A percentile compares a stretch with the other conserved stretches of the same genome.
phyloP scores from a whole-genome alignment of 2,113 vertebrate species.

The Ceyx margarethae region DNA sequence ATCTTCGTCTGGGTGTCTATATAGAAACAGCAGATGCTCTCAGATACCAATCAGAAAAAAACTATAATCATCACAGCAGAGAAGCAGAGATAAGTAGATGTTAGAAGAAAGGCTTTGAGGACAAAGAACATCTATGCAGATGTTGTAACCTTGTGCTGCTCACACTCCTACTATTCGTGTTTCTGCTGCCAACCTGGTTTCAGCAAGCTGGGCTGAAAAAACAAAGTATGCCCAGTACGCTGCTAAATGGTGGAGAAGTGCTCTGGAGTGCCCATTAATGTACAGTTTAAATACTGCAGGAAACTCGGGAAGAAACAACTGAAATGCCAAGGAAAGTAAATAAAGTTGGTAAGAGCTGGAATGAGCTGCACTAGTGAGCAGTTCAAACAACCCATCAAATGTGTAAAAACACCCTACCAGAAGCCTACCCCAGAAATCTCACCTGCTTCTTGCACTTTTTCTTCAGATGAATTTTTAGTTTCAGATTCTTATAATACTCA shows the following conservation, averaged over 20 bases:
- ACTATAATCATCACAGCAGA: not conserved
- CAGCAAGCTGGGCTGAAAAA: not conserved
- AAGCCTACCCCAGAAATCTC: not conserved
- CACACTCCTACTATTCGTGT: not conserved
- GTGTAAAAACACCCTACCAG: not conserved
- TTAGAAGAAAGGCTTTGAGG: not conserved
- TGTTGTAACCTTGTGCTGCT: too few species aligned
- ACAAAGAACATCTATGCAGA: not conserved
- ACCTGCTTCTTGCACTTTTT: not conserved
- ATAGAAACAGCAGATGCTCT: not conserved
- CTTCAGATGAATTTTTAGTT: not conserved
- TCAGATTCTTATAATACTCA: not conserved
- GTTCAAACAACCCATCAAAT: not conserved
- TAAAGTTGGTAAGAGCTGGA: not conserved
- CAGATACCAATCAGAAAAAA: not conserved
- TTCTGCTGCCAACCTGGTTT: not conserved
- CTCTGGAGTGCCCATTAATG: not conserved
- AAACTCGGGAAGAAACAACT: not conserved
- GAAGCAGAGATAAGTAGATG: not conserved
- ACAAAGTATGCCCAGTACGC: not conserved
- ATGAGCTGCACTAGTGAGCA: not conserved
- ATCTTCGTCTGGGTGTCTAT: not conserved
- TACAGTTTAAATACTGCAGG: not conserved
- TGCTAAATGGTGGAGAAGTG: accelerated
- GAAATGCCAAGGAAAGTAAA: not conserved